These are phyloP conservation scores for Anoura caudifer DNA, from an alignment of 2,113 vertebrate species.

Conservation along the genomic window DNA sequence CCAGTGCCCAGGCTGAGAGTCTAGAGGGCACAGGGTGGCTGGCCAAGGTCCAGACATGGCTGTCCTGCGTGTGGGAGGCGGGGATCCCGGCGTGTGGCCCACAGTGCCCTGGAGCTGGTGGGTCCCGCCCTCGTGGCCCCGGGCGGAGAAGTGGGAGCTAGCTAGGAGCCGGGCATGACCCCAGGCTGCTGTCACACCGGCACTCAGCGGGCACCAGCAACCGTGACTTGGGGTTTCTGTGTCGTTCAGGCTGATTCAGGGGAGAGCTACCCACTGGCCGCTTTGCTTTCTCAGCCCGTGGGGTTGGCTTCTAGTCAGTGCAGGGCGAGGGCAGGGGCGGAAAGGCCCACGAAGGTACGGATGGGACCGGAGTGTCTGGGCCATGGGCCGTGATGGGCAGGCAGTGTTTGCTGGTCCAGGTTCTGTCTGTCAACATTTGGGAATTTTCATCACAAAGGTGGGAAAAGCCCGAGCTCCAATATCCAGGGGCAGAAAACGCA, in stretches of 20 bases:
- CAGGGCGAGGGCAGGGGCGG: rapidly evolving
- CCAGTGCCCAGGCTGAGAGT: rapidly evolving
- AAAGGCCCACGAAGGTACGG: not conserved
- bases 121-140: not conserved
- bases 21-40: rapidly evolving
- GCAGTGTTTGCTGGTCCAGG: rapidly evolving
- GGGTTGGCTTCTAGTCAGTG: not conserved
- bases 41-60: too few relatives aligned
- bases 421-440: not conserved
- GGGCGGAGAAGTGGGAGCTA: not conserved
- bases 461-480: not conserved
- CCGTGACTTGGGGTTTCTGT: not conserved
- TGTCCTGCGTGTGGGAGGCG: not conserved
- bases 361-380: rapidly evolving
- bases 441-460: not conserved
- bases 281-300: not conserved
- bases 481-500: too few relatives aligned
- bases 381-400: rapidly evolving
- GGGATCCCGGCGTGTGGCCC: not conserved
- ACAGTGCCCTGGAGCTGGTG: rapidly evolving
- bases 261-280: not conserved
- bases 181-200: too few relatives aligned
- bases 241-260: not conserved
- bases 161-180: rapidly evolving
- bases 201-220: not conserved